Percentiles rank a stretch among this genome's conserved stretches.
Conservation (phyloP, 2,113 vertebrate genomes). For the Ochotona princeps region DNA sequence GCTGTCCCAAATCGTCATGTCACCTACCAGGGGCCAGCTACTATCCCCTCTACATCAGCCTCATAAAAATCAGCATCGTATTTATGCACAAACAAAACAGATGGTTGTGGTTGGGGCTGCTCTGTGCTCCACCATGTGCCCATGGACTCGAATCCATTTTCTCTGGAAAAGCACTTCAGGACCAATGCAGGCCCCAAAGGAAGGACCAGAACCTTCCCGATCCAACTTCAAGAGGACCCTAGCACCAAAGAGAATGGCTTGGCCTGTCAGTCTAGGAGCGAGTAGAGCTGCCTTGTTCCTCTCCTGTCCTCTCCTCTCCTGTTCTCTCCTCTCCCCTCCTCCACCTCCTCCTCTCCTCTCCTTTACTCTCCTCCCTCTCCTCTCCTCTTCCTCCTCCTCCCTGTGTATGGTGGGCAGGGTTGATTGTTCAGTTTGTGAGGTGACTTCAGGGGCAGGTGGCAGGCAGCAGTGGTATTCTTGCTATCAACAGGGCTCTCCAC, state of each 20-base stretch:
- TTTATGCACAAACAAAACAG: conserved; percentile 27
- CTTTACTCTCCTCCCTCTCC: not conserved
- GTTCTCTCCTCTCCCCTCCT: not conserved
- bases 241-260: conserved; percentile 12
- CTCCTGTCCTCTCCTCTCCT: not conserved
- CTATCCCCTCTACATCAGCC: conserved; percentile 23
- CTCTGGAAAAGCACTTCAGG: not conserved
- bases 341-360: not conserved
- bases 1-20: conserved; percentile 35
- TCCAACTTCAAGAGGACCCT: conserved; percentile 3
- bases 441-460: not conserved
- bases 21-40: not conserved
- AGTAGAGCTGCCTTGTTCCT: not conserved
- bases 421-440: not conserved
- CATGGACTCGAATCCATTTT: not conserved
- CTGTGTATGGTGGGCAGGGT: not conserved
- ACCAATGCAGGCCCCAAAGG: not conserved
- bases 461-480: not conserved
- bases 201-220: not conserved
- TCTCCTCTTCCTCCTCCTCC: not conserved
- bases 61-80: not conserved
- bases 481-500: not conserved
- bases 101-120: not conserved
- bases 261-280: not conserved
- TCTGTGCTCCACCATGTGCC: not conserved